These are phyloP conservation scores for Chlorocebus sabaeus DNA, from an alignment of 2,113 vertebrate genomes.

Conservation along the genomic window DNA sequence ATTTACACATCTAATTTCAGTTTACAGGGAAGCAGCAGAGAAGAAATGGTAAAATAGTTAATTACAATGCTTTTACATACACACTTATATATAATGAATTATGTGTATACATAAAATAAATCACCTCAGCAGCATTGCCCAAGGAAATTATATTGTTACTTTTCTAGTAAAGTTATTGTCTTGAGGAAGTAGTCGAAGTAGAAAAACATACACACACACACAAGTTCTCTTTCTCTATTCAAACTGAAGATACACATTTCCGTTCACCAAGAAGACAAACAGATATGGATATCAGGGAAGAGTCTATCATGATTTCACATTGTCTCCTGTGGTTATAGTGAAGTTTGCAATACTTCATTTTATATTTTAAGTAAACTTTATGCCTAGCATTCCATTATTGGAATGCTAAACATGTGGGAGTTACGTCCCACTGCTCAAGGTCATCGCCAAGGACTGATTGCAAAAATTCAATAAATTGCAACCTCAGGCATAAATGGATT, in stretches of 20 bases:
- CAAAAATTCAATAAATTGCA: no score
- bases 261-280: not conserved
- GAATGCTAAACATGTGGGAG: no score
- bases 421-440: no score
- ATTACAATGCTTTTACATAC: not conserved
- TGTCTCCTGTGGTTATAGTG: not conserved
- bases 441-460: no score
- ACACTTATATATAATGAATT: not conserved
- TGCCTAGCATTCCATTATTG: not conserved
- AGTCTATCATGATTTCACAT: not conserved
- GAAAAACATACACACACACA: not conserved
- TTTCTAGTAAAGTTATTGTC: not conserved
- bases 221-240: not conserved
- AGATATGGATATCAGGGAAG: not conserved
- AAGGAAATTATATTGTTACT: not conserved
- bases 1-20: not conserved
- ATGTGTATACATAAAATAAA: not conserved
- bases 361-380: not conserved
- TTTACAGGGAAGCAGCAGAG: not conserved
- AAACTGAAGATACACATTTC: not conserved
- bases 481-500: no score
- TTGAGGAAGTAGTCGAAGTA: not conserved
- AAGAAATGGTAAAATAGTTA: not conserved
- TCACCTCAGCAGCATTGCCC: not conserved
- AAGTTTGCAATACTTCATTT: not conserved